Evolutionary conservation across 1,140 invertebrate genomes (phyloP), one percentile per base, ranked within the genome.

Genomic region (Caenorhabditis tropicalis): DNA sequence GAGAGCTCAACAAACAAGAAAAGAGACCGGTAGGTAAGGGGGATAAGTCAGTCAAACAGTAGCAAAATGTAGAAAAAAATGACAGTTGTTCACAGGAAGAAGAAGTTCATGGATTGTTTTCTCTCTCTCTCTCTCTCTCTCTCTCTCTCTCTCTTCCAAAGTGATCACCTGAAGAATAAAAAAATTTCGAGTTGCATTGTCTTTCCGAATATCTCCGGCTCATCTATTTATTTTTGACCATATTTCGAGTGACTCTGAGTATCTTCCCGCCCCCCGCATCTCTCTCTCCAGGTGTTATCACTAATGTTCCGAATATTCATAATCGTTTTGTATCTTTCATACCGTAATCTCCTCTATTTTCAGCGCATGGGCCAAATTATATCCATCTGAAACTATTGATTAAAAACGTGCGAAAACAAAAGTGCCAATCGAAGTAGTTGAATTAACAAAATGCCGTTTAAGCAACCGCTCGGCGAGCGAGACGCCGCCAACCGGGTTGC

Each of bases 401-500:
- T 7, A 36, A 65, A 36, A 16, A 9, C 36, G 31, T 46, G 65
- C 36, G 36, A 27, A 56, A 56, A 56, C 24, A 56, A 27, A 12
- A 29, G 4, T 27, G 29, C 7, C 24, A 74, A 43, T 74, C 65
- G 65, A 51, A 56, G 15, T 53, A 56, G 46, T 82, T 33, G 46
- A 43, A 43, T 5, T 6, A 43, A 12, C 5, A 86, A 31, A 12
- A 89, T 89, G 88, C 88, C 88, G 33, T 89, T 89, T 58, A 89
- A 89, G 74, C 82, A 81, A 81, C 88, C 88, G 51, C 84, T 89
- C 31, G 88, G 88, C 65, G 88, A 89, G 79, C 81, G 88, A 46
- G 65, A 74, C 24, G 87, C 85, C 53, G 85, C 84, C 29, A 89
- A 89, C 79, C 89, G 87, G 70, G 70, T 84, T 15, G 86, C 88